These are phyloP conservation scores for Ondatra zibethicus DNA, from an alignment of 2,113 vertebrate species.

Conservation along the genomic window DNA sequence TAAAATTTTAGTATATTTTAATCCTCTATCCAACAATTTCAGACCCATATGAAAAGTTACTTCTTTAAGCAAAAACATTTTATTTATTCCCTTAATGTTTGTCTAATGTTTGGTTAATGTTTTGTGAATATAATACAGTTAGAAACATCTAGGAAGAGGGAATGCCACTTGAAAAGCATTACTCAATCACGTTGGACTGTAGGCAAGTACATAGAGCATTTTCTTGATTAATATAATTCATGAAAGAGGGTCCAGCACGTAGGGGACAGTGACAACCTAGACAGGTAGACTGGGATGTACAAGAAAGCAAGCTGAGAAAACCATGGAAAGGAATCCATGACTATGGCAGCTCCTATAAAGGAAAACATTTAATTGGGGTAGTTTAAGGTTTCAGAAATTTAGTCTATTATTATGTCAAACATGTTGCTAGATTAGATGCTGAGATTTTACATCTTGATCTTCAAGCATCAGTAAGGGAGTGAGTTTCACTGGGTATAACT, in stretches of 20 bases:
- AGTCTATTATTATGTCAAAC: neutral
- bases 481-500: neutral
- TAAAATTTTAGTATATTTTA: neutral
- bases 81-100: neutral
- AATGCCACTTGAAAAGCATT: neutral
- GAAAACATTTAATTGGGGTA: too few relatives aligned
- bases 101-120: neutral
- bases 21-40: neutral
- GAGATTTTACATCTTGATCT: neutral
- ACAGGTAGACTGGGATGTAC: neutral
- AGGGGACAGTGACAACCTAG: neutral
- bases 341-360: too few relatives aligned
- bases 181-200: neutral
- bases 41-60: neutral
- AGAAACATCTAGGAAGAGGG: neutral
- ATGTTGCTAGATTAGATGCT: neutral
- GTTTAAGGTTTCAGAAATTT: too few relatives aligned
- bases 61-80: neutral
- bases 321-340: neutral
- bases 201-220: neutral
- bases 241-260: neutral
- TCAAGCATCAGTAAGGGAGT: neutral
- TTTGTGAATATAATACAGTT: too few relatives aligned
- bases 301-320: neutral
- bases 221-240: neutral